Base-by-base conservation (phyloP, 1,140 invertebrate genomes). In the Homalodisca vitripennis region DNA sequence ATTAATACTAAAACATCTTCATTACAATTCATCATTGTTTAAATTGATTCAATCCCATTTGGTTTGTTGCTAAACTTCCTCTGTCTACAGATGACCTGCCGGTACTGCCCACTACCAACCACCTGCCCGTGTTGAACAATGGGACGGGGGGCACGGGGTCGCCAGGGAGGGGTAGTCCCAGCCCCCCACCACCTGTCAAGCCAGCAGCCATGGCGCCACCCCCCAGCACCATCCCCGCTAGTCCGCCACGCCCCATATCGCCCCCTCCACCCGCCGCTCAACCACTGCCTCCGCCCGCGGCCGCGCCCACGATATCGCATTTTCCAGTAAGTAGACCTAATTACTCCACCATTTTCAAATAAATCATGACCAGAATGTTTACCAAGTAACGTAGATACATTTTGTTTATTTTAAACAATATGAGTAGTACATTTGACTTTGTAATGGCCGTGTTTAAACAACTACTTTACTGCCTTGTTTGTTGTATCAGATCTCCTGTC, bases 241-340 rank as follows among this genome's bases (percentile, higher is more conserved):
- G 22, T 6, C 20, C 62, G 17, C 34, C 46, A 2, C 31, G 20
- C 20, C 67, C 32, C 29, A 13, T 24, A 27, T 57, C 66, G 17
- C 27, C 46, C 17, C 57, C 67, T 27, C 62, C 41, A 30, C 46
- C 32, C 3, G 57, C 51, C 34, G 14, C 60, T 14, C 57, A 51
- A 47, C 34, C 41, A 10, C 53, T 53, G 1, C 65, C 41, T 13
- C 65, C 70, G 17, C 70, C 70, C 1, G 24, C 66, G 6, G 65
- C 46, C 1, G 65, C 65, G n/a, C 65, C 65, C 17, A 67, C 65
- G 65, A 67, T 67, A 51, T 27, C 70, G 14, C 65, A 57, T 66
- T 66, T 24, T 17, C 55, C 69, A 17, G 62, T 57, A 70, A 66
- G 62, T 41, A 41, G n/a, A n/a, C n/a, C n/a, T n/a, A n/a, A n/a